Conservation (phyloP, 2,888 invertebrate species). For the Diplazon laetatorius region DNA sequence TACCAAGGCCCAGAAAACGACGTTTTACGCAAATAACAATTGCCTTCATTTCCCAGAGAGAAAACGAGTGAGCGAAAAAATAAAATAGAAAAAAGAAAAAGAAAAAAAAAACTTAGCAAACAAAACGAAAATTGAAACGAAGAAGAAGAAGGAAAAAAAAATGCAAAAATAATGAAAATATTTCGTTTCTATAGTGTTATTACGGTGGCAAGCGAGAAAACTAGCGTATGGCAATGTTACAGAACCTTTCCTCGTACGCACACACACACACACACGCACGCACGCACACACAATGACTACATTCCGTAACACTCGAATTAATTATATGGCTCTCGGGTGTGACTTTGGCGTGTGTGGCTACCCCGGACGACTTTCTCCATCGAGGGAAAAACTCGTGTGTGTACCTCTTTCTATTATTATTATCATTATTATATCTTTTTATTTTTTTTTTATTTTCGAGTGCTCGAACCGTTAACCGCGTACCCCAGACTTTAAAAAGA, state of each 20-base stretch:
- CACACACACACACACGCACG: background rate
- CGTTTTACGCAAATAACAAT: conserved; percentile 58
- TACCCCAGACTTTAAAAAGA: conserved; percentile 8
- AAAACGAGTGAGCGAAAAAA: conserved; percentile 8
- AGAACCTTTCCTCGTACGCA: background rate
- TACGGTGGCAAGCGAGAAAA: background rate
- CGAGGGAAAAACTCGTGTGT: background rate
- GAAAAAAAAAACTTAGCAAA: conserved; percentile 11
- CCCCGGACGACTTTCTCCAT: background rate
- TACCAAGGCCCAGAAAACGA: conserved; percentile 39
- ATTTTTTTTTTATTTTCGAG: background rate
- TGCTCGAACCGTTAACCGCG: conserved; percentile 2
- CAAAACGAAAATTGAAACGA: too few relatives aligned
- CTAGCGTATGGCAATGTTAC: conserved; percentile 5
- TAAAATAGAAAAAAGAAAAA: conserved; percentile 21
- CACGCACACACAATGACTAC: too few relatives aligned
- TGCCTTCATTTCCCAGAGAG: conserved; percentile 42
- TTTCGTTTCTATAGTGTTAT: background rate
- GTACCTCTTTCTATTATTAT: too few relatives aligned
- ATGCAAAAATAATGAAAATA: conserved; percentile 9
- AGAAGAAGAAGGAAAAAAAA: background rate
- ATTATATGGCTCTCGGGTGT: conserved; percentile 1
- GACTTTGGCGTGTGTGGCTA: background rate
- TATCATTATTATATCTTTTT: too few relatives aligned
- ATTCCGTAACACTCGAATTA: conserved; percentile 35